Conservation (phyloP, 2,797 vertebrate genomes). For the Argya squamiceps region DNA sequence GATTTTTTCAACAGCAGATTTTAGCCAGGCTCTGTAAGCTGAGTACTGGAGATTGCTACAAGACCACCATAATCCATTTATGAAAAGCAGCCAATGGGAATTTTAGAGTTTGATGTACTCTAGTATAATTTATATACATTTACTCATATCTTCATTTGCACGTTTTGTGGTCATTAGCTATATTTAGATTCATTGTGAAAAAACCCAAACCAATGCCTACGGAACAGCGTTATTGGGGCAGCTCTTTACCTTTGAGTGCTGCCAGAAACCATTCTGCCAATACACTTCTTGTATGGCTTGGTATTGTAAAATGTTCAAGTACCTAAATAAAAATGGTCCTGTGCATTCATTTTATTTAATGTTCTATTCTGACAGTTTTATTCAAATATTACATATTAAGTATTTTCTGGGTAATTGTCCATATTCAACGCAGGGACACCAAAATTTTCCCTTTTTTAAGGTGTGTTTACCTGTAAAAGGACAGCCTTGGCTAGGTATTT, state of each 20-base stretch:
- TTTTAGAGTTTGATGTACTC: not conserved
- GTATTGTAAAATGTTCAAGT: not conserved
- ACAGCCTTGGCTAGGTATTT: not conserved
- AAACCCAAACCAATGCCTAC: fast-evolving
- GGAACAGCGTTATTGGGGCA: not conserved
- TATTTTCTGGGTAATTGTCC: not conserved
- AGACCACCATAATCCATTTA: not conserved
- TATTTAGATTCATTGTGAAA: not conserved
- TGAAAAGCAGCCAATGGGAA: not conserved
- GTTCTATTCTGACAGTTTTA: not conserved
- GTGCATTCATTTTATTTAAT: not conserved
- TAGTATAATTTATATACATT: not conserved
- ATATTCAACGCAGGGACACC: not conserved
- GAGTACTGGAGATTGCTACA: not conserved
- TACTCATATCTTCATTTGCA: not conserved
- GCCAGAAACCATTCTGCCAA: not conserved
- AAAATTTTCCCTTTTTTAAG: not conserved
- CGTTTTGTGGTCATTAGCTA: not conserved
- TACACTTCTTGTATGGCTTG: not conserved
- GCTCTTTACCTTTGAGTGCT: not conserved
- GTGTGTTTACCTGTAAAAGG: not conserved
- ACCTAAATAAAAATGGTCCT: not conserved
- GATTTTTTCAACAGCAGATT: not conserved
- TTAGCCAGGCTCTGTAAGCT: not conserved
- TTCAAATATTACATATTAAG: not conserved